Evolutionary conservation across 1,140 invertebrate genomes (phyloP), one percentile per base, ranked within the genome.

Genomic region (Macrotrachela quadricornifera): DNA sequence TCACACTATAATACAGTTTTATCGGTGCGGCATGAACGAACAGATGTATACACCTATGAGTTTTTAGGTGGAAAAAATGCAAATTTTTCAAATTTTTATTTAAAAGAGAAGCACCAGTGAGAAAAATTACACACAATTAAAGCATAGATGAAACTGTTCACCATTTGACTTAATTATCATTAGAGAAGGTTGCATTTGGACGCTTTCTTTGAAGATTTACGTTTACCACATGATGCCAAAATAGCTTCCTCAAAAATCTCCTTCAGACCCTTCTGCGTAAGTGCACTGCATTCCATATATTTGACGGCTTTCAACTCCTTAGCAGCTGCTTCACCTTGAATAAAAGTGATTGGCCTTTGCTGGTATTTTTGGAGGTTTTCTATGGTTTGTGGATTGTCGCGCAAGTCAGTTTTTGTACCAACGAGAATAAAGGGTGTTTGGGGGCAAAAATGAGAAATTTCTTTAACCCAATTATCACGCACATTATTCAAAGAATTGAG

Each of bases 271-370:
- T 71, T 67, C 77, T 91, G 87, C 66, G 91, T 96, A 41, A 96
- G 74, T 60, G 91, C 91, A 50, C 91, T 97, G 70, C 94, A 99
- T 73, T 99, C 94, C 4, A 99, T 92, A 73, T 97, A 99, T 79
- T 97, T 97, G 4, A 97, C 92, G 50, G 94, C 92, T 73, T 90
- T 91, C 59, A 99, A 74, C 76, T 99, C 92, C 68, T 91, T 90
- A 15, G 92, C 91, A 59, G 97, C 73, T 72, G 92, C 95, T 67
- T 96, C 90, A 49, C 90, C 90, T 67, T 86, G 82, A 68, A 96
- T 91, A 56, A 80, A 76, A 12, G 85, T 81, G 42, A 97, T 90
- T 14, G 91, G 91, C 68, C 91, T 95, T 65, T 96, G 91, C 74
- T 96, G 95, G 64, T 96, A 97, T 74, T 97, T 97, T 17, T n/a